Base-by-base conservation (phyloP, 2,888 invertebrate species). In the Sphaerophoria rueppellii region DNA sequence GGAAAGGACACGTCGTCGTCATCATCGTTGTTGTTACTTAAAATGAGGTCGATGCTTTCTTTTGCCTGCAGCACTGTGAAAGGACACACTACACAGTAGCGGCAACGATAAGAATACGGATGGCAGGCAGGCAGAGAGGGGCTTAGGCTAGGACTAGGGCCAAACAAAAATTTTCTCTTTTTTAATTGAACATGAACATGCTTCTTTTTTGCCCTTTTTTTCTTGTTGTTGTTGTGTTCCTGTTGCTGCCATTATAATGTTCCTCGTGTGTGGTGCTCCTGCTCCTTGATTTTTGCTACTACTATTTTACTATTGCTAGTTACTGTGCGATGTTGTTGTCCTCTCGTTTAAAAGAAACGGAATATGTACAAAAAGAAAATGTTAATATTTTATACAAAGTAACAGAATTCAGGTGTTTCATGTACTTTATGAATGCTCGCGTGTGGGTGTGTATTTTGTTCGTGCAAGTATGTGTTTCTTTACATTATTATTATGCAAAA, bases 21-120 rank as follows among this genome's bases (percentile, higher is more conserved):
- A 2, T 24, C 24, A 2, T 24, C 24, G 24, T 24, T 24, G 24
- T 24, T 24, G 24, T 46, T 61, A 61, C 52, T 61, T 50, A 57
- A 79, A 83, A 83, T 83, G 83, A 83, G 83, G 83, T 83, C 83
- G 83, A 83, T 79, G 83, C 75, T 76, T 79, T 83, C 71, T 69
- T 75, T 57, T 69, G 63, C 83, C 55, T 83, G 57, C 69, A 80
- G 75, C 72, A 60, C 72, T 46, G 61, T 76, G 69, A 79, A 83
- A 76, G 83, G 75, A 75, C 80, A 83, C 58, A 79, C 79, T 55
- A 75, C 37, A 58, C 35, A 46, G 12, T 4, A 46, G n/a, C 46
- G 46, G 4, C 46, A n/a, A 46, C 46, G 46, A 46, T 16, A 16
- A 50, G 16, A 12, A 50, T 16, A 16, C 6, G 14, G 14, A 52